Base-by-base conservation (phyloP, 2,888 invertebrate genomes). In the Horisme vitalbata region DNA sequence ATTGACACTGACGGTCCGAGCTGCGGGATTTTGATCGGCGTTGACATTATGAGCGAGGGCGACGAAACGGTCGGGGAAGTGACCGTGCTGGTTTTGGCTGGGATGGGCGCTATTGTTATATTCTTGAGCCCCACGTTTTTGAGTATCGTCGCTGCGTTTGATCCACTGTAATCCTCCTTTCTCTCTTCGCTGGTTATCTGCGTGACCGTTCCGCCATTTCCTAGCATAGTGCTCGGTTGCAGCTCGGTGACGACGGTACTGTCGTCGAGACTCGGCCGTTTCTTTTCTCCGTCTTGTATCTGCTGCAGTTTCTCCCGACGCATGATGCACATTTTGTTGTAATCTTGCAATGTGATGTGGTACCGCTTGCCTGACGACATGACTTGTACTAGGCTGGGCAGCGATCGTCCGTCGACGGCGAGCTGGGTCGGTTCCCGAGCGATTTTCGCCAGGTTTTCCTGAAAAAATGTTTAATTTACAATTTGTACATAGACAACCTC, bases 321-420 rank as follows among this genome's bases (percentile, higher is more conserved):
- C 74, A 94, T 91, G 43, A 94, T 91, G 74, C 94, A 94, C 94
- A 94, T 94, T 56, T 95, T 94, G 77, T 95, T 95, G 79, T 94
- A 95, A 66, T 95, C 95, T 35, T 94, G 93, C 21, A 95, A 91
- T 2, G 94, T 94, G 61, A 95, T 93, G 71, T 95, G 94, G 76
- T 94, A 95, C 0, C 95, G 93, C 65, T 94, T 94, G n/a, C 95
- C 95, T 0, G 94, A 93, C 0, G 94, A 93, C 69, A 94, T 93
- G 0, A 94, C 94, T 65, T 94, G 94, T n/a, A 94, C 93, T 12
- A 94, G 81, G 44, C 93, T 93, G 2, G 92, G 92, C 55, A 93
- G 75, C 27, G 86, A 85, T 35, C 91, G 90, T 0, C 91, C 93
- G 66, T 91, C 92, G 1, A 89, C 92, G 0, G 90, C 93, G 56